phyloP scores from a whole-genome alignment of 2,113 vertebrate genomes.

The Sylvietta virens region DNA sequence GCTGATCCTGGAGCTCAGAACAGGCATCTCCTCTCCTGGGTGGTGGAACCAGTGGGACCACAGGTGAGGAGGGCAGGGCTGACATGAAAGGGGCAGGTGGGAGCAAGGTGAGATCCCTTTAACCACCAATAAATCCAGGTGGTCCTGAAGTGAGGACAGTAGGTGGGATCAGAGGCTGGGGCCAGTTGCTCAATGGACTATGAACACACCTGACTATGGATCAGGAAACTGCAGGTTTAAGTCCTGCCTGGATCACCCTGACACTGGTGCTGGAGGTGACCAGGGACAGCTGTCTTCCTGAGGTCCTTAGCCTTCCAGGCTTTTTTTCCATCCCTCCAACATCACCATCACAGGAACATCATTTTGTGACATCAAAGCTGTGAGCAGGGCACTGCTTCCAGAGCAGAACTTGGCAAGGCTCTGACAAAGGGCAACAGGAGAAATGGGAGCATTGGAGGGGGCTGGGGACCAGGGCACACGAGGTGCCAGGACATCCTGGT shows the following conservation, averaged over 20 bases:
- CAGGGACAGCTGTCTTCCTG: neutral
- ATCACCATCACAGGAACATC: neutral
- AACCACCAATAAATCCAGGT: neutral
- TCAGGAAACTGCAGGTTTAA: slow-evolving; percentile 66
- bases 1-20: neutral
- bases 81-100: neutral
- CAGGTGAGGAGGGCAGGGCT: neutral
- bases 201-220: slow-evolving; percentile 37
- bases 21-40: neutral
- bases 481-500: neutral
- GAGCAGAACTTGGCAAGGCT: neutral
- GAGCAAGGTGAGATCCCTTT: neutral
- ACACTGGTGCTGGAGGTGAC: neutral
- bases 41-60: neutral
- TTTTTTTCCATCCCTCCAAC: neutral
- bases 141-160: neutral
- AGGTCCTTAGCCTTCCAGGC: neutral
- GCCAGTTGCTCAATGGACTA: slow-evolving; percentile 31
- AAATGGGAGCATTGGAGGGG: fast-evolving
- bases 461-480: fast-evolving
- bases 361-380: neutral
- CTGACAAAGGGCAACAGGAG: neutral
- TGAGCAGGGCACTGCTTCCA: neutral
- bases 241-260: slow-evolving; percentile 56
- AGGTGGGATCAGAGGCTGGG: neutral